These are phyloP conservation scores for Haemorhous mexicanus DNA, from an alignment of 2,113 vertebrate species.

Conservation along the genomic window DNA sequence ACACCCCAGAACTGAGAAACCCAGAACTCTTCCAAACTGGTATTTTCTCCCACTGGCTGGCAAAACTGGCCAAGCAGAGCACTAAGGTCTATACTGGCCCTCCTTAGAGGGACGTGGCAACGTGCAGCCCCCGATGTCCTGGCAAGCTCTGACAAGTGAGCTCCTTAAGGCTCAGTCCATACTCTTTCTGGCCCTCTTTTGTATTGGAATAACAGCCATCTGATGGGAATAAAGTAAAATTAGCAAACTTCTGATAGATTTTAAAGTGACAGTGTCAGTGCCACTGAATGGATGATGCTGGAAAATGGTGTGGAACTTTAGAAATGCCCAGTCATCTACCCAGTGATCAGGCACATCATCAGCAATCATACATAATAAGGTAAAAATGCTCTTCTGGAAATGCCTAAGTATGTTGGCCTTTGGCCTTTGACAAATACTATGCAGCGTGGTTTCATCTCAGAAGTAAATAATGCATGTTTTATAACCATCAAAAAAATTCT, in stretches of 20 bases:
- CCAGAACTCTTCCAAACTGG: background rate
- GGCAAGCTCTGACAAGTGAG: background rate
- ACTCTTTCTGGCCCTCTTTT: background rate
- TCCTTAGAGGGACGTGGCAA: background rate
- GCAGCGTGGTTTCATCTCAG: background rate
- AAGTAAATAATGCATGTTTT: constrained; percentile 45
- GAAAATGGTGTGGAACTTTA: background rate
- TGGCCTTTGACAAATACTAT: constrained; percentile 12
- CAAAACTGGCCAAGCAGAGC: background rate
- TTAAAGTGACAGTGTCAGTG: background rate
- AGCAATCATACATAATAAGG: background rate
- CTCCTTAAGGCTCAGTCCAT: background rate
- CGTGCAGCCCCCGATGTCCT: background rate
- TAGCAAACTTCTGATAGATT: background rate
- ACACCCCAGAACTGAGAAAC: background rate
- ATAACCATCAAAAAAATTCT: constrained; percentile 52
- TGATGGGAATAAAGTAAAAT: background rate
- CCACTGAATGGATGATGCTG: background rate
- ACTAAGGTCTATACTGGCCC: background rate
- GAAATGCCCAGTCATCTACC: background rate
- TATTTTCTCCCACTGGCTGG: background rate
- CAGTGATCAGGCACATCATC: background rate
- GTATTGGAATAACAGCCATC: background rate
- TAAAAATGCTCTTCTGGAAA: constrained; percentile 17
- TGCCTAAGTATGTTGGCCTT: background rate